phyloP scores from a whole-genome alignment of 35 echinoderm and acorn worm species.

The Apostichopus parvimensis region DNA sequence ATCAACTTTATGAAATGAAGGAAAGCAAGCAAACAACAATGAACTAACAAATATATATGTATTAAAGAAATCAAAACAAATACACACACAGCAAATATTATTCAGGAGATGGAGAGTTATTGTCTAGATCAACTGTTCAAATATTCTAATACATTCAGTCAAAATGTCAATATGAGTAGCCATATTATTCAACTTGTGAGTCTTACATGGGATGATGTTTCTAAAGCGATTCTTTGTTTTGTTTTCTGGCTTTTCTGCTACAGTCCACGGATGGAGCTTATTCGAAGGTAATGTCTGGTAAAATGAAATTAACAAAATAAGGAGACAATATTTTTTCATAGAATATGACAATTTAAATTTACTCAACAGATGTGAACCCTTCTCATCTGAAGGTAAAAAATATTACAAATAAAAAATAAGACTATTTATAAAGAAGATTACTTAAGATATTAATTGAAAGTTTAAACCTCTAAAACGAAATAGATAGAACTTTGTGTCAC shows the following conservation, averaged over 20 bases:
- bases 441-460: too few relatives aligned
- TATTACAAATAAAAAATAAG: too few relatives aligned
- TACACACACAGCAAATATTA: too few relatives aligned
- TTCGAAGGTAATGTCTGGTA: constrained; percentile 60
- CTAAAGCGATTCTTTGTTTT: constrained; percentile 86
- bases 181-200: not conserved
- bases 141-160: not conserved
- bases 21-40: not conserved
- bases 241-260: constrained; percentile 75
- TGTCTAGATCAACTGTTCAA: not conserved
- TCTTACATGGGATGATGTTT: constrained; percentile 95
- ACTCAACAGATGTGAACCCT: too few relatives aligned
- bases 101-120: too few relatives aligned
- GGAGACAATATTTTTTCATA: too few relatives aligned
- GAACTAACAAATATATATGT: too few relatives aligned
- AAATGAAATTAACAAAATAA: not conserved
- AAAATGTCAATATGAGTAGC: not conserved
- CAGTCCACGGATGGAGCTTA: constrained; percentile 52
- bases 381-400: too few relatives aligned
- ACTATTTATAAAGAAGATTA: too few relatives aligned
- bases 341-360: too few relatives aligned
- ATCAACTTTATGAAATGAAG: not conserved
- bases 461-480: too few relatives aligned
- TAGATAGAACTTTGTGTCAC: too few relatives aligned
- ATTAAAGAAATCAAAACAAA: not conserved